Conservation (phyloP, 2,797 vertebrate genomes). For the Pantherophis vulpinus region DNA sequence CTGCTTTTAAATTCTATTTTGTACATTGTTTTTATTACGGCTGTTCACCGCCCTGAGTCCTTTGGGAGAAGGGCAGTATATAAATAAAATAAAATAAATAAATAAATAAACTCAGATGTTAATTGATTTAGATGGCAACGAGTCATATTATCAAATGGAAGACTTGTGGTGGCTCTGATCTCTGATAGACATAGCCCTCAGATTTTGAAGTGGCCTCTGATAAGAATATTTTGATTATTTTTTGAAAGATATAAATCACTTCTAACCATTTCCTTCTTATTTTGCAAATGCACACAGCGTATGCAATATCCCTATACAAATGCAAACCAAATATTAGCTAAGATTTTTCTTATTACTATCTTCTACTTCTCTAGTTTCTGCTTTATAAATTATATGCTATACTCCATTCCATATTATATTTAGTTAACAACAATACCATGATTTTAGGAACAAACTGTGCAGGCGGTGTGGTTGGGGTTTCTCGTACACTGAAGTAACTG, state of each 20-base stretch:
- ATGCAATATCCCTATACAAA: no score
- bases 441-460: slow-evolving; percentile 56
- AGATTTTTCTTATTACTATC: not conserved
- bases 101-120: no score
- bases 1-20: no score
- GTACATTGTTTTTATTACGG: no score
- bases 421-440: fast-evolving
- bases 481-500: slow-evolving; percentile 67
- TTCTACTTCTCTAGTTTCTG: not conserved
- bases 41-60: no score
- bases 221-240: not conserved
- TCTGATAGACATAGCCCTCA: not conserved
- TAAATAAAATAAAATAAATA: no score
- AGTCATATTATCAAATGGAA: not conserved
- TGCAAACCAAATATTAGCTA: not conserved
- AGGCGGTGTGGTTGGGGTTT: slow-evolving; percentile 47
- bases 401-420: slow-evolving; percentile 6
- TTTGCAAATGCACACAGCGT: not conserved
- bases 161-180: not conserved
- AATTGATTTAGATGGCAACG: not conserved
- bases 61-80: no score
- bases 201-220: not conserved
- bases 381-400: slow-evolving; percentile 1
- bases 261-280: not conserved
- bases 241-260: not conserved